Evolutionary conservation across 2,888 invertebrate species (phyloP).

Genomic region (Phlogophora meticulosa): DNA sequence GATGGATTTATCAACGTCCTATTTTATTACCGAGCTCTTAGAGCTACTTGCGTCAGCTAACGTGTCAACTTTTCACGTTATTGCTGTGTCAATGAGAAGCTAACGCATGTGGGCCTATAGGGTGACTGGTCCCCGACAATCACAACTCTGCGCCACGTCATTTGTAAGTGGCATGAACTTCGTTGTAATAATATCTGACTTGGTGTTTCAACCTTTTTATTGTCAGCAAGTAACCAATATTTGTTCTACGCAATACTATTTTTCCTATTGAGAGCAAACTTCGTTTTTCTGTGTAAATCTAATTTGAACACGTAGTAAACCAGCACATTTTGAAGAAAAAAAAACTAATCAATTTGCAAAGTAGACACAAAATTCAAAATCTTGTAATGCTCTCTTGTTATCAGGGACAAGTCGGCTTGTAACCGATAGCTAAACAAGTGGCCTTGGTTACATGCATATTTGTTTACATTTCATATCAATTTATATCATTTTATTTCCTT

Average conservation of each 20-base stretch:
- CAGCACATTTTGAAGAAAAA: constrained; percentile 79
- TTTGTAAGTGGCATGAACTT: constrained; percentile 79
- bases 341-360: constrained; percentile 69
- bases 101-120: constrained; percentile 61
- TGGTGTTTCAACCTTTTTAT: constrained; percentile 76
- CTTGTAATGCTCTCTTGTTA: constrained; percentile 77
- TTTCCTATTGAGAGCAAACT: constrained; percentile 80
- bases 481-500: constrained; percentile 75
- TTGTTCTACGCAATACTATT: constrained; percentile 71
- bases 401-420: constrained; percentile 85
- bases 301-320: constrained; percentile 82
- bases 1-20: constrained; percentile 67
- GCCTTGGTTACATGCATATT: constrained; percentile 90
- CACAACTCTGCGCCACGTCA: constrained; percentile 77
- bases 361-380: constrained; percentile 66
- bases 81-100: constrained; percentile 45
- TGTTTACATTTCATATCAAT: constrained; percentile 82
- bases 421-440: constrained; percentile 80
- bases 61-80: constrained; percentile 40
- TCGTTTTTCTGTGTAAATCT: constrained; percentile 68
- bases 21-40: constrained; percentile 45
- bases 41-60: constrained; percentile 60
- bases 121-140: constrained; percentile 70
- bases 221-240: constrained; percentile 69
- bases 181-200: constrained; percentile 75